Evolutionary conservation across 2,888 invertebrate genomes (phyloP).

Genomic region (Diaprepes abbreviatus): DNA sequence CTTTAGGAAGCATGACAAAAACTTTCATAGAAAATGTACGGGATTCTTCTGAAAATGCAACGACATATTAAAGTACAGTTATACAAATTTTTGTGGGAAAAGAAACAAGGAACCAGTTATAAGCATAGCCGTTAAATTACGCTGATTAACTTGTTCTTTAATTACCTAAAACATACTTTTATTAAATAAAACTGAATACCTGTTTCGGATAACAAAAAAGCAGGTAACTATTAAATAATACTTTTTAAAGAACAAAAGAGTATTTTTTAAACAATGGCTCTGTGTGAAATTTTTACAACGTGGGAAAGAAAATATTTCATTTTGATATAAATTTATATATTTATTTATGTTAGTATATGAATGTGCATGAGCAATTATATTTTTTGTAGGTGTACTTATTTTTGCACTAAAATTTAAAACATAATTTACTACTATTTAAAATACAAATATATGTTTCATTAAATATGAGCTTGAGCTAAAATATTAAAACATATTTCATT

Average conservation of each 20-base stretch:
- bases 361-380: conserved; percentile 10
- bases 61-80: too few species aligned
- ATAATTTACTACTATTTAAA: too few species aligned
- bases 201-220: not conserved
- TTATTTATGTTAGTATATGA: conserved; percentile 28
- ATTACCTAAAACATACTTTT: not conserved
- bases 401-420: not conserved
- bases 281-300: conserved; percentile 8
- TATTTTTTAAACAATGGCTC: conserved; percentile 11
- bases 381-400: conserved; percentile 7
- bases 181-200: not conserved
- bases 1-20: too few species aligned
- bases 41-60: too few species aligned
- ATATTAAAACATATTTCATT: too few species aligned
- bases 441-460: too few species aligned
- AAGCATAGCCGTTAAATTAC: too few species aligned
- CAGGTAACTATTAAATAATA: not conserved
- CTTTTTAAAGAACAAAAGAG: conserved; percentile 12
- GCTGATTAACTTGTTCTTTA: too few species aligned
- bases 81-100: too few species aligned
- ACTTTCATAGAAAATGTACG: too few species aligned
- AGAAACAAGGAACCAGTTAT: too few species aligned
- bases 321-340: conserved; percentile 16
- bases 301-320: conserved; percentile 33
- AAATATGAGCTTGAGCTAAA: too few species aligned